Base-by-base conservation (phyloP, 2,797 vertebrate species). In the Pipistrellus nathusii region DNA sequence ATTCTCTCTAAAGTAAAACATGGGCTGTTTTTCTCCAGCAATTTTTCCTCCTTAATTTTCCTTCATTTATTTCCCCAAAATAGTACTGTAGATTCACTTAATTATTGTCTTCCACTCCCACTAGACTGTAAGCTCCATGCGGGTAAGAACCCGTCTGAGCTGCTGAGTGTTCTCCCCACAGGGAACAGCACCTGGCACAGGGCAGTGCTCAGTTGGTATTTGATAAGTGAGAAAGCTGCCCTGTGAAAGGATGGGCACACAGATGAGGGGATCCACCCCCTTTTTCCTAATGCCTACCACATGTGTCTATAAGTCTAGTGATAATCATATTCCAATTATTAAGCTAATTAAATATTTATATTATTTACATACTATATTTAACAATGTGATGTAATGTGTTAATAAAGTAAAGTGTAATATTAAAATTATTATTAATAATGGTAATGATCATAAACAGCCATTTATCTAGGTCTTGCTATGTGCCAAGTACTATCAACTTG, bases 1-100 rank as follows among this genome's bases (percentile, higher is more conserved):
- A 12, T 8, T 41, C 14, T 20, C 38, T 90, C 71, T 53, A 81
- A 90, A 76, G 66, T 18, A 38, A 89, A 27, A 80, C 8, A 14
- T 53, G 32, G 2, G 44, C 90, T 95, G 23, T 72, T 90, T 92
- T 69, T 21, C n/a, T 48, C 86, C 35, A 83, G 85, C 32, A 59
- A 57, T 72, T 85, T 90, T 46, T 11, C 35, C 55, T 46, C 27
- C n/a, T 89, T 88, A 23, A 69, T 78, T 84, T 75, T 73, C 69
- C 84, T 73, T 71, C 51, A 64, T 64, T 64, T 51, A 41, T 64
- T 14, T n/a, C 23, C 71, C 21, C 78, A 69, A 73, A 86, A 57
- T 66, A 7, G 3, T 69, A 59, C 20, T 75, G n/a, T 41, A 32
- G 18, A 68, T 68, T 57, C 41, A 41, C 41, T 62, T 46, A 76